A percentile compares a stretch with the other conserved stretches of the same genome.
These are phyloP conservation scores for Chloroceryle inda DNA, from an alignment of 2,797 vertebrate species.

Conservation along the genomic window DNA sequence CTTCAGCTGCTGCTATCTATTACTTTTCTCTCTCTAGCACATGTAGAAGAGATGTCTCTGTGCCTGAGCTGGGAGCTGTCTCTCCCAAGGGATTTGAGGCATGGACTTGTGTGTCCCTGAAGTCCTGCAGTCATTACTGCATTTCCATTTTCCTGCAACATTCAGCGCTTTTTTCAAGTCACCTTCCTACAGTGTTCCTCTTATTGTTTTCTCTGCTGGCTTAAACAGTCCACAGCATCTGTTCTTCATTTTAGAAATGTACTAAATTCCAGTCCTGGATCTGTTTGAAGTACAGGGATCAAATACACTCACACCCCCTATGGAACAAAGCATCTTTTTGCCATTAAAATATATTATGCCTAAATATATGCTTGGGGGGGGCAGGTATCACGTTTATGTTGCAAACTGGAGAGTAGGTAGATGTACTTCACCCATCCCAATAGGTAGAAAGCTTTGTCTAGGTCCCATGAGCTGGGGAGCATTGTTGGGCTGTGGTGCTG, in stretches of 20 bases:
- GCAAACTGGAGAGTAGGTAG: not conserved
- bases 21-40: not conserved
- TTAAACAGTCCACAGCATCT: constrained; percentile 67
- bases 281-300: constrained; percentile 57
- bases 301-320: not conserved
- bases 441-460: not conserved
- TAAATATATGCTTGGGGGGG: not conserved
- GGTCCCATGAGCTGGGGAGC: fast-evolving
- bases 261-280: constrained; percentile 71
- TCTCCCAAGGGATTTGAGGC: constrained; percentile 29
- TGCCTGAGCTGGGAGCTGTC: not conserved
- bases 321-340: constrained; percentile 58
- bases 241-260: constrained; percentile 72
- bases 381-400: not conserved
- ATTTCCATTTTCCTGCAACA: constrained; percentile 1
- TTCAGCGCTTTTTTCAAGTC: constrained; percentile 12
- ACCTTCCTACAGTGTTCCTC: constrained; percentile 54
- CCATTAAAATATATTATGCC: constrained; percentile 34
- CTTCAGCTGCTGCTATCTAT: not conserved
- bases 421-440: fast-evolving
- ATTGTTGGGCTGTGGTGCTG: not conserved
- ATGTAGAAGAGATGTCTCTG: not conserved
- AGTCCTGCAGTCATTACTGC: not conserved
- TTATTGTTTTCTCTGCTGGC: constrained; percentile 60
- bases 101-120: not conserved